Evolutionary conservation across 2,888 invertebrate genomes (phyloP), one percentile per base, ranked within the genome.

Genomic region (Nomada hirtipes): DNA sequence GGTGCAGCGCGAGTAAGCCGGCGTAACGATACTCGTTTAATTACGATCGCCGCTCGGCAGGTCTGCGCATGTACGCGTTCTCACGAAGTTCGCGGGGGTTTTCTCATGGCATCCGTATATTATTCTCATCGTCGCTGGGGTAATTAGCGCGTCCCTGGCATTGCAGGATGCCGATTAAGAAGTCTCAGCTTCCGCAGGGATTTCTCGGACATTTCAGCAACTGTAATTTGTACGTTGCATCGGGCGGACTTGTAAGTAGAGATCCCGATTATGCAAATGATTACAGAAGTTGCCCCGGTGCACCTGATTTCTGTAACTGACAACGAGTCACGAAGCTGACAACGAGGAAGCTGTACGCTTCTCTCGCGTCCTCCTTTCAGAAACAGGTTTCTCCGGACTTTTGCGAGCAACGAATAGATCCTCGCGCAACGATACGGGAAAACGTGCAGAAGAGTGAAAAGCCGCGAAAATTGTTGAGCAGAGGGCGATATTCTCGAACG

Each of bases 21-120:
- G 20, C 20, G 47, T 15, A 47, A 23, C 13, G 59, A 69, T 76
- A 44, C 23, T 42, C 52, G 55, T 65, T 79, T 76, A 78, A 85
- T 76, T 60, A 3, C 61, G 63, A 83, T 79, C 74, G 59, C 20
- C 55, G n/a, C 67, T 76, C 72, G 76, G 47, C 57, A n/a, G 73
- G 55, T 18, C 82, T 77, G 70, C 63, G 64, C 0, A 20, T 20
- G 20, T 64, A 65, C 59, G 59, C 65, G 80, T 86, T 88, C 88
- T 81, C 88, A 88, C 81, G 83, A 72, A 64, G 75, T 84, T 83
- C 69, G 83, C 69, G 68, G 69, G 60, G 75, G 70, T 76, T 79
- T 88, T 88, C 88, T 80, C 88, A 85, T 85, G 79, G 47, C 61
- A 72, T 47, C 79, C 83, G 88, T 83, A 88, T 88, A 88, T 47